Evolutionary conservation across 2,797 vertebrate genomes (phyloP), one percentile per base, ranked within the genome.

Genomic region (Gadopsis marmoratus): DNA sequence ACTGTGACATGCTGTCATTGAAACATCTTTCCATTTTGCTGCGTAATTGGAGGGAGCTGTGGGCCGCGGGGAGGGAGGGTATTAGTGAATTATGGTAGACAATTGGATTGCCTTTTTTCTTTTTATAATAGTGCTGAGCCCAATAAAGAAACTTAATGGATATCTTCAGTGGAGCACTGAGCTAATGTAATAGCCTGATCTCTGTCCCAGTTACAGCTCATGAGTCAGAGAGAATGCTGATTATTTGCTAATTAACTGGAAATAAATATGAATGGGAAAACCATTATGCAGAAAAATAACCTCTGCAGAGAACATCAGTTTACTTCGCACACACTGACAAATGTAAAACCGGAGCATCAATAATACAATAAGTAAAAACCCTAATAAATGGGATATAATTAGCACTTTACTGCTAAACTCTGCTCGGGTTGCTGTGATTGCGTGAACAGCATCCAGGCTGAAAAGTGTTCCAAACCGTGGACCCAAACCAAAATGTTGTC

Each of bases 171-270:
- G 76, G 78, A 75, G 74, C 50, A 19, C 66, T 41, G 67, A 51
- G 82, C 72, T 84, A 79, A 85, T 75, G 82, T 84, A 82, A 82
- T n/a, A 54, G 79, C 51, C 69, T 79, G 81, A 81, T 76, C 83
- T 76, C 72, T 67, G 86, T 83, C 88, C 82, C 76, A 71, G 71
- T 82, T 87, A 74, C 79, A 81, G 79, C 79, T 81, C 79, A 78
- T 13, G 66, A 71, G 64, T 81, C 81, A 71, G 69, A 83, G 75
- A 71, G 73, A 87, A 81, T 41, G 75, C 64, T 86, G 82, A 88
- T 89, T 86, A 86, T 89, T 81, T 75, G 74, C 63, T 81, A 89
- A 91, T 90, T 90, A 86, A 73, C 79, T 61, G 37, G 61, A 45
- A 78, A 80, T 82, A 89, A 89, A 90, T 86, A 78, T 65, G 74